Evolutionary conservation across 2,113 vertebrate genomes (phyloP).

Genomic region (Hyperopisus bebe): DNA sequence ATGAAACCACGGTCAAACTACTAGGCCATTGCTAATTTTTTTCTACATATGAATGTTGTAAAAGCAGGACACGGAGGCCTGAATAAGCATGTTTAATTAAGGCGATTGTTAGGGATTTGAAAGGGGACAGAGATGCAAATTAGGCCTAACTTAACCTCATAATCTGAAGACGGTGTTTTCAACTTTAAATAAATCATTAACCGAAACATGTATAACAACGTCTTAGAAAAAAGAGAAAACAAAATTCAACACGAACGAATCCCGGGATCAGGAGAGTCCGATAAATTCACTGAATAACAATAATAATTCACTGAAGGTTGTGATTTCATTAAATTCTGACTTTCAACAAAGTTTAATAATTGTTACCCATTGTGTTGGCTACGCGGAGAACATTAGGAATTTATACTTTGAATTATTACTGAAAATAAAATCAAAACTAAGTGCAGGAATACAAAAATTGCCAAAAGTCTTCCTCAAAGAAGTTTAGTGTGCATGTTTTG

Average conservation of each 20-base stretch:
- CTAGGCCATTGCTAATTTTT: slow-evolving; percentile 31
- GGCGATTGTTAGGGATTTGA: slow-evolving; percentile 59
- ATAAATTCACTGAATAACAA: neutral
- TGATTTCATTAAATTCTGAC: slow-evolving; percentile 7
- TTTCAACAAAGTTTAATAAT: slow-evolving; percentile 2
- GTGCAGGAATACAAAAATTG: neutral
- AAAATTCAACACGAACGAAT: neutral
- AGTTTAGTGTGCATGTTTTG: neutral
- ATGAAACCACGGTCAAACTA: slow-evolving; percentile 18
- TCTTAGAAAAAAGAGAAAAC: neutral
- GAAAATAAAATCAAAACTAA: neutral
- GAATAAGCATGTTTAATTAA: slow-evolving; percentile 58
- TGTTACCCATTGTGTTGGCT: neutral
- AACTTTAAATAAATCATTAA: slow-evolving; percentile 67
- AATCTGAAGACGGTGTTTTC: slow-evolving; percentile 55
- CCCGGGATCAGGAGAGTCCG: neutral
- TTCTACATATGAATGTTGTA: slow-evolving; percentile 47
- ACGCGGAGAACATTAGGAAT: neutral
- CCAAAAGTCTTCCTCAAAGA: neutral
- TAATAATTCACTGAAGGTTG: neutral
- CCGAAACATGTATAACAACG: slow-evolving; percentile 21
- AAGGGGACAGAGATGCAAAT: slow-evolving; percentile 63
- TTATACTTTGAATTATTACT: neutral
- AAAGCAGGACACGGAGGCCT: slow-evolving; percentile 38
- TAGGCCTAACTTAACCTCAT: slow-evolving; percentile 53